A percentile compares a stretch with the other conserved stretches of the same genome.
Conservation (phyloP, 2,113 vertebrate species). For the Stegostoma tigrinum region DNA sequence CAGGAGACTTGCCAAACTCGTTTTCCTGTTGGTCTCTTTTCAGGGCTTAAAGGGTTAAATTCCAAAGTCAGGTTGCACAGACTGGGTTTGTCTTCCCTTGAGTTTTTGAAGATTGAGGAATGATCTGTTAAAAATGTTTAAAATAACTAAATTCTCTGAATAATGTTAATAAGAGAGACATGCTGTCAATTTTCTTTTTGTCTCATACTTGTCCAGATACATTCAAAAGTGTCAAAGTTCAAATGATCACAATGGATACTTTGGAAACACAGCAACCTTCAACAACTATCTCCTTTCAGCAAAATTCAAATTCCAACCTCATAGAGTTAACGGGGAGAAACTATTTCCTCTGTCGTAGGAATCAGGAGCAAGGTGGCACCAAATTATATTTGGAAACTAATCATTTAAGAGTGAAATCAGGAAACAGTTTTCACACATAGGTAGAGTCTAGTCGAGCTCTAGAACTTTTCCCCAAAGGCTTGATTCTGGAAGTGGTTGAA, state of each 20-base stretch:
- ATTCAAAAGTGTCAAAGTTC: too few relatives aligned
- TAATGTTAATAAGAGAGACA: too few relatives aligned
- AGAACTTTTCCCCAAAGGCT: not conserved
- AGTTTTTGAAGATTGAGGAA: not conserved
- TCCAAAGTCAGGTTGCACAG: not conserved
- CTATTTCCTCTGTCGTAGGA: not conserved
- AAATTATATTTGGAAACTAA: not conserved
- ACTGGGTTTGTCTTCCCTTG: not conserved
- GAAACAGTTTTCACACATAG: not conserved
- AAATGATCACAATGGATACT: too few relatives aligned
- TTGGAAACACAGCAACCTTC: too few relatives aligned
- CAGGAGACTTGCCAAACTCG: not conserved
- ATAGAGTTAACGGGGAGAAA: not conserved
- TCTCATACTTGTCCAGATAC: too few relatives aligned
- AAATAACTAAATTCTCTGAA: too few relatives aligned
- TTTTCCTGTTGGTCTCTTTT: not conserved
- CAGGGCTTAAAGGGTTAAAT: not conserved
- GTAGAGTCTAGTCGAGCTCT: not conserved
- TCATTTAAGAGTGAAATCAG: not conserved
- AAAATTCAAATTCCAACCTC: too few relatives aligned
- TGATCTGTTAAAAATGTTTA: not conserved
- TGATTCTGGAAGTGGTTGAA: not conserved
- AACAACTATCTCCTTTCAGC: too few relatives aligned
- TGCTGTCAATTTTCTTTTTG: too few relatives aligned
- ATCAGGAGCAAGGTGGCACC: not conserved